Base-by-base conservation (phyloP, 2,888 invertebrate genomes). In the Agrochola macilenta region DNA sequence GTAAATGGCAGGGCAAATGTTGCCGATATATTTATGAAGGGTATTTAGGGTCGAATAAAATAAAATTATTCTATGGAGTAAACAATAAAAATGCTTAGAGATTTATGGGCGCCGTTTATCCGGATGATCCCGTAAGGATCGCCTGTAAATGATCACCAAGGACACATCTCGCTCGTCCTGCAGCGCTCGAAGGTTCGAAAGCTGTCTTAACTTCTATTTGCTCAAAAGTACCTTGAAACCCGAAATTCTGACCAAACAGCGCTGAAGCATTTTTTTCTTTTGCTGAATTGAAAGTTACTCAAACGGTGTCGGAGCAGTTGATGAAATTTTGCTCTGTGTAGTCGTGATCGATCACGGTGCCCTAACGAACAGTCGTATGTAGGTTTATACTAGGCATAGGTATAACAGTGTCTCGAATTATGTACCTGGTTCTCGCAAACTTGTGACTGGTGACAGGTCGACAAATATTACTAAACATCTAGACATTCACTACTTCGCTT, bases 101-200 rank as follows among this genome's bases (percentile, higher is more conserved):
- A 94, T 94, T 94, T 94, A 94, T 93, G 87, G 91, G 70, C 73
- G 84, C 76, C 89, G 90, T 91, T 93, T 92, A 93, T 93, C 92
- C 91, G 92, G 91, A 91, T 94, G 91, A 93, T 94, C 93, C 92
- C 87, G 70, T 71, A 87, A 88, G 91, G 88, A 85, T 88, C 71
- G 88, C 83, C 85, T 85, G 90, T 93, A 92, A 93, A 93, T 94
- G 93, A 93, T 92, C 90, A 90, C 88, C 87, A 84, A 90, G 91
- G 91, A 82, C 74, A 73, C 69, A 76, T 54, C 72, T 81, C 69
- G 69, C 54, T 76, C 69, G 81, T 68, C 71, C 52, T 86, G 81
- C 81, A 81, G 43, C 30, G 8, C 58, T 57, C 12, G 52, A 64
- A 49, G 58, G 8, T 64, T 60, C 39, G 17, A 57, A 75, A 70